Base-by-base conservation (phyloP, 2,888 invertebrate species). In the Dorcus hopei region DNA sequence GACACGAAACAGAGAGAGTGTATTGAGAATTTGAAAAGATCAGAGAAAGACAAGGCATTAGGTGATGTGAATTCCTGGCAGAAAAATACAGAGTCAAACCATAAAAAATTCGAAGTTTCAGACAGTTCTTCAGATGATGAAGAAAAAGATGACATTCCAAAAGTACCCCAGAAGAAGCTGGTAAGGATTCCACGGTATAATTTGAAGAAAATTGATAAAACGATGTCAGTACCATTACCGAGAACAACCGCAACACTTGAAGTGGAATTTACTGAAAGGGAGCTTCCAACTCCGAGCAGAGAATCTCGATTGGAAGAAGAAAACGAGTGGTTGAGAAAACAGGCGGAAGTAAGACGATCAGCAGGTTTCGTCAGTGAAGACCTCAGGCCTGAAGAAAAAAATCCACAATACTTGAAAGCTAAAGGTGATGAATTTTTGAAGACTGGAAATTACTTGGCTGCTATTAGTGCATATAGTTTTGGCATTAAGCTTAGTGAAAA, bases 351-450 rank as follows among this genome's bases (percentile, higher is more conserved):
- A 8, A 80, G 89, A 68, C 80, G 87, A 71, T 84, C 84, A 1
- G 83, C 81, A 52, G 91, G 92, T 19, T 88, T 91, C 70, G 80
- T 85, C 1, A 85, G 87, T 7, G 87, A 88, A 72, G 89, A 91
- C 72, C 79, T 91, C 2, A 80, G 87, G 40, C 86, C 88, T 0
- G 92, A 93, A 72, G 93, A 94, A 76, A 87, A 86, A 66, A 90
- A 93, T 77, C 92, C 93, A 0, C 83, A 87, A 61, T 93, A 90
- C 87, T 83, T 93, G 56, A 86, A 90, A 70, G 86, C 87, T 61
- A 93, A 93, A 77, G 93, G 92, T 49, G 87, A 90, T 72, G 86
- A 88, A 61, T 91, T 93, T 76, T 87, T 90, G 75, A 84, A 86
- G 62, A 82, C 80, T 59, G 87, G 87, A 33, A 91, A 93, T 77